Conservation (phyloP, 2,888 invertebrate species). For the Tromatobia lineatoria region DNA sequence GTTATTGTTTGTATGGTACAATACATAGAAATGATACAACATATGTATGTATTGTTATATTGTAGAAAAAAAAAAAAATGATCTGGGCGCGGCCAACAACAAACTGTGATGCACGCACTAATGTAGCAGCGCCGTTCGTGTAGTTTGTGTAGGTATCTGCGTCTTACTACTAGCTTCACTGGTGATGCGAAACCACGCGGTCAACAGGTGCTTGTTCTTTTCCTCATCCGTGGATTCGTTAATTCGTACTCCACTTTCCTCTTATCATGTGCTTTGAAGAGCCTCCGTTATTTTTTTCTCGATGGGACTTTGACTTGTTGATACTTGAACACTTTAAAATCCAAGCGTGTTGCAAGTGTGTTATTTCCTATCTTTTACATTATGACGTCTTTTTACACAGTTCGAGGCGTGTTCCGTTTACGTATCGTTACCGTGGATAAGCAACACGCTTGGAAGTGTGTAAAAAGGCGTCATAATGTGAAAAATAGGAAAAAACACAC, state of each 20-base stretch:
- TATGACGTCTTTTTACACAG: too few species aligned
- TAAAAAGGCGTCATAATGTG: too few species aligned
- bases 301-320: background rate
- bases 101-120: conserved; percentile 68
- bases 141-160: background rate
- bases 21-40: background rate
- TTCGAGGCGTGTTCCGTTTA: too few species aligned
- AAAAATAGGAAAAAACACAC: too few species aligned
- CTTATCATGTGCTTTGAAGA: background rate
- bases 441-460: too few species aligned
- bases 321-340: too few species aligned
- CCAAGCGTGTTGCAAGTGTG: too few species aligned
- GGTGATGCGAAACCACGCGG: conserved; percentile 25
- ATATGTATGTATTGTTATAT: conserved; percentile 2
- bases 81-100: conserved; percentile 80
- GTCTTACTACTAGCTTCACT: background rate
- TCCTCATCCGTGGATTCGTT: conserved; percentile 6
- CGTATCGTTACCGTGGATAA: too few species aligned
- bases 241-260: conserved; percentile 15
- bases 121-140: conserved; percentile 18
- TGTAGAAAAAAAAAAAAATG: conserved; percentile 75
- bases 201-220: conserved; percentile 53
- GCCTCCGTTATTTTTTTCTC: background rate
- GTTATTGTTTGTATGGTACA: background rate
- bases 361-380: too few species aligned